phyloP scores from a whole-genome alignment of 2,113 vertebrate species.

The Laticauda laticaudata region DNA sequence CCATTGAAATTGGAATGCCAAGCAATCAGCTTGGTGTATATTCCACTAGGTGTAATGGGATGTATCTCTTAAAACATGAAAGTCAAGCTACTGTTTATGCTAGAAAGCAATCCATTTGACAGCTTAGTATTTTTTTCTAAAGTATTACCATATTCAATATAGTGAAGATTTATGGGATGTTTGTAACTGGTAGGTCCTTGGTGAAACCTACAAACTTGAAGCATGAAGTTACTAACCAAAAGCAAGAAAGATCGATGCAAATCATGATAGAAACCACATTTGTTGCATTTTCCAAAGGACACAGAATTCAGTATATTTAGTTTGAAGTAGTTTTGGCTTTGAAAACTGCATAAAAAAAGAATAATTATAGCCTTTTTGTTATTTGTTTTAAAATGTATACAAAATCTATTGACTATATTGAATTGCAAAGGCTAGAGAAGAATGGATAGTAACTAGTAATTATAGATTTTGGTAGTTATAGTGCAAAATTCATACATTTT shows the following conservation, averaged over 20 bases:
- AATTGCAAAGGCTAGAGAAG: not conserved
- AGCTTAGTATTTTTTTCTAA: constrained; percentile 24
- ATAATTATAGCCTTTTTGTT: not conserved
- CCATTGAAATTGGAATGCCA: constrained; percentile 60
- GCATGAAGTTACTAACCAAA: not conserved
- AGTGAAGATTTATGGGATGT: not conserved
- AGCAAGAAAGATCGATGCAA: not conserved
- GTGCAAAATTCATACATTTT: not conserved
- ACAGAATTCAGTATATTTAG: not conserved
- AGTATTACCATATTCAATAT: constrained; percentile 13
- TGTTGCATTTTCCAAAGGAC: not conserved
- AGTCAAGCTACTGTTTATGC: constrained; percentile 28
- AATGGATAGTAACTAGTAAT: not conserved
- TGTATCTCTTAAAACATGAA: constrained; percentile 34
- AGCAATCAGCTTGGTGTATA: constrained; percentile 47
- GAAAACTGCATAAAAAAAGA: not conserved
- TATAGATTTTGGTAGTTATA: not conserved
- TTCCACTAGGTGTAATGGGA: constrained; percentile 28
- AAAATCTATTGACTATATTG: not conserved
- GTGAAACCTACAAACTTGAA: not conserved
- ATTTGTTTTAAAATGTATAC: not conserved
- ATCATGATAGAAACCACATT: not conserved
- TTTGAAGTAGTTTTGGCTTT: not conserved
- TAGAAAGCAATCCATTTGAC: not conserved
- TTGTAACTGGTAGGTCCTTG: not conserved